phyloP scores from a whole-genome alignment of 2,113 vertebrate genomes.

The Oryzias melastigma region DNA sequence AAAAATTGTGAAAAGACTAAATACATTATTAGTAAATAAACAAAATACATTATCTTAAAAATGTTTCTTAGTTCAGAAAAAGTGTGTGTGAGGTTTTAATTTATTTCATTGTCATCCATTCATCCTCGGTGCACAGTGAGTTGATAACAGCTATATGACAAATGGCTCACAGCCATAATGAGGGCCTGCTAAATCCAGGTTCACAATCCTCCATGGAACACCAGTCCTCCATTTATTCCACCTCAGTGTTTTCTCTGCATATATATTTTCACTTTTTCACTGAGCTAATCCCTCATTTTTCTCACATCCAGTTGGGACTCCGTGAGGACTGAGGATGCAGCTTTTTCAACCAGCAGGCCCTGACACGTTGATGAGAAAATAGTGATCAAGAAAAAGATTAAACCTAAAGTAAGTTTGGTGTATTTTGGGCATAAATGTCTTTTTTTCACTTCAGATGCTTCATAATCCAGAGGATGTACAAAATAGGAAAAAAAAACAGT shows the following conservation, averaged over 20 bases:
- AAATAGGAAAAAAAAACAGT: no score
- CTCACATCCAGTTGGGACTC: constrained; percentile 3
- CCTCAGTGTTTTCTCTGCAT: constrained; percentile 52
- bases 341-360: no score
- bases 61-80: constrained; percentile 31
- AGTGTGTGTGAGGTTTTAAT: constrained; percentile 59
- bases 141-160: constrained; percentile 71
- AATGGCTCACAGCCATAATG: constrained; percentile 69
- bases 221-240: constrained; percentile 69
- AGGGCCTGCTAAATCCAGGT: constrained; percentile 54
- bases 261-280: constrained; percentile 34
- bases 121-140: constrained; percentile 67
- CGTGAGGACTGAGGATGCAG: no score
- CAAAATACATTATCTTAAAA: rapidly evolving
- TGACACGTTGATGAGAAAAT: no score
- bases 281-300: constrained; percentile 14
- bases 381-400: no score
- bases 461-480: no score
- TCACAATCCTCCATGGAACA: constrained; percentile 48
- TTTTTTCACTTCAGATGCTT: no score
- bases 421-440: no score
- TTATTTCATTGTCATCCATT: constrained; percentile 74
- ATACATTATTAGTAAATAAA: rapidly evolving
- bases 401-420: no score
- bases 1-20: neutral